Percentiles rank a stretch among this genome's conserved stretches.
Evolutionary conservation across 2,113 vertebrate species (phyloP).

Genomic region (Eulemur rufifrons): DNA sequence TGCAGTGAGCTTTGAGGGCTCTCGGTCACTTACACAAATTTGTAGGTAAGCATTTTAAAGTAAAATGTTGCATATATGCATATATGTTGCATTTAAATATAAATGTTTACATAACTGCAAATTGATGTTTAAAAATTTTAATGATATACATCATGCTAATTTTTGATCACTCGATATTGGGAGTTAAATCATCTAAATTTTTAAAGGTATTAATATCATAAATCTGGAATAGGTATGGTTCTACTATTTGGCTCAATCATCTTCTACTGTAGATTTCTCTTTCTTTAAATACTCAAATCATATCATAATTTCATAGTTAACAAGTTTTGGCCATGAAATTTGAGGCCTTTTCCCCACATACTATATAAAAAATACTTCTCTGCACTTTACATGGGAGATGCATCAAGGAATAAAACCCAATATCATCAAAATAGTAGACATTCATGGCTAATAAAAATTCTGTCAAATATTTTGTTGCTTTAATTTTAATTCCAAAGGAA

Average conservation of each 20-base stretch:
- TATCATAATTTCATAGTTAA: background rate
- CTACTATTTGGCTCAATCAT: background rate
- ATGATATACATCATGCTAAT: background rate
- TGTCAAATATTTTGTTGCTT: conserved; percentile 17
- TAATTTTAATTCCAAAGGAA: conserved; percentile 49
- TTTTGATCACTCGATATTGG: background rate
- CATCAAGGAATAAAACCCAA: background rate
- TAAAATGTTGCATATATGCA: background rate
- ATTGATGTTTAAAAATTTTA: background rate
- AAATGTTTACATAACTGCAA: background rate
- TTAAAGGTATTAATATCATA: background rate
- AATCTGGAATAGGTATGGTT: background rate
- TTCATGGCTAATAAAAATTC: background rate
- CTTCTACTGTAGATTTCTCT: background rate
- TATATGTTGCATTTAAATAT: background rate
- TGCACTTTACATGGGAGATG: background rate
- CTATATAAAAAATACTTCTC: background rate
- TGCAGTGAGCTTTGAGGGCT: background rate
- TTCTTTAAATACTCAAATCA: background rate
- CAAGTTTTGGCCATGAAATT: background rate
- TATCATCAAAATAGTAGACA: background rate
- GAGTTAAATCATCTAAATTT: background rate
- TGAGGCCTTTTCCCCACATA: background rate
- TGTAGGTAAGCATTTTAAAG: background rate
- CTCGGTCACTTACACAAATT: background rate